Evolutionary conservation across 2,113 vertebrate species (phyloP).

Genomic region (Tachysurus fulvidraco): DNA sequence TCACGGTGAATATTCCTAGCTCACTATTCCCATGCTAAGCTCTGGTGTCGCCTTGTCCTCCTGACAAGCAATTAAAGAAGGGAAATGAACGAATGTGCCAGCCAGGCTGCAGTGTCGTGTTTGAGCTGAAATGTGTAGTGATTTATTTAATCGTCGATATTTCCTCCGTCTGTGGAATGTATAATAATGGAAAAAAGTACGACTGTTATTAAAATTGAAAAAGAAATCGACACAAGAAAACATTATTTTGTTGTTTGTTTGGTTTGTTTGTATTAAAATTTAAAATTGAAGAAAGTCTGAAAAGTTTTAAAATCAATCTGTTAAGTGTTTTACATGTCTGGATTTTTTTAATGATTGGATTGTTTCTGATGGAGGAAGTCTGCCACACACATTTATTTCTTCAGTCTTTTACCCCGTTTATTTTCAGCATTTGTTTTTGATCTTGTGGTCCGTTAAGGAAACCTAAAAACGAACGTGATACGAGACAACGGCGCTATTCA

Average conservation of each 20-base stretch:
- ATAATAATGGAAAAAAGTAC: background rate
- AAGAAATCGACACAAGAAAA: background rate
- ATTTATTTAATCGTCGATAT: background rate
- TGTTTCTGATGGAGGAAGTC: background rate
- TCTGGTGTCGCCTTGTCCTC: no score
- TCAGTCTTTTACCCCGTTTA: background rate
- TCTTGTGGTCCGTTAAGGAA: background rate
- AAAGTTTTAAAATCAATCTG: background rate
- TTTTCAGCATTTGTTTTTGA: conserved; percentile 1
- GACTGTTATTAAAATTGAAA: background rate
- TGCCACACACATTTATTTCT: background rate
- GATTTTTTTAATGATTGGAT: background rate
- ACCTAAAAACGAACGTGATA: background rate
- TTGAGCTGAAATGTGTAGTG: background rate
- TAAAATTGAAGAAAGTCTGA: background rate
- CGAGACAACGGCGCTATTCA: background rate
- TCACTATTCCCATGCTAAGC: background rate
- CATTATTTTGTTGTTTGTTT: background rate
- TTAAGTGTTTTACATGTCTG: background rate
- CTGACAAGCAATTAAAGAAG: background rate
- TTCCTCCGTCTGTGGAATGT: background rate
- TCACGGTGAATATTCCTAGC: background rate
- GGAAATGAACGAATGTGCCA: no score
- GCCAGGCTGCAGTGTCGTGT: background rate
- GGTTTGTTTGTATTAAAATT: background rate